phyloP scores from a whole-genome alignment of 2,113 vertebrate genomes.

The Aythya baeri region DNA sequence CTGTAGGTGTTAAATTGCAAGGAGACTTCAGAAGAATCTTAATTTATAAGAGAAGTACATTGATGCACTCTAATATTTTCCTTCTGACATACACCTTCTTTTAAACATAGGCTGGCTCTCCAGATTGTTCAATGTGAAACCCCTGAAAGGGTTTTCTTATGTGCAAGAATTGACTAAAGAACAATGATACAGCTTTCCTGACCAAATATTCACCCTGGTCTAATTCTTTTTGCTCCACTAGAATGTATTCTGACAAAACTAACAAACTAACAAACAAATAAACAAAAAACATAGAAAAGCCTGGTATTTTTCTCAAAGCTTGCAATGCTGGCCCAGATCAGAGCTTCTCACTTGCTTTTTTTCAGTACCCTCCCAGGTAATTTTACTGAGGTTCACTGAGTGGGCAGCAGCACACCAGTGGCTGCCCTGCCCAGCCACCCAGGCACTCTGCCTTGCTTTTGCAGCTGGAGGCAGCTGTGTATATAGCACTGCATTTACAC shows the following conservation, averaged over 20 bases:
- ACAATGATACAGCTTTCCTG: rapidly evolving
- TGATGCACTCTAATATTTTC: neutral
- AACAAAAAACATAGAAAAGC: neutral
- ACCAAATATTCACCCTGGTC: neutral
- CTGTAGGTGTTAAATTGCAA: neutral
- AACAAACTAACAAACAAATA: neutral
- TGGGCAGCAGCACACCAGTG: neutral
- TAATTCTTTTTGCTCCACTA: neutral
- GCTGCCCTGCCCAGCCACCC: neutral
- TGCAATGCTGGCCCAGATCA: neutral
- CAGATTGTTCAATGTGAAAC: neutral
- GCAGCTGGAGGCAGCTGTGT: neutral
- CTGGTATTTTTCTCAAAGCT: neutral
- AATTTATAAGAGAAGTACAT: neutral
- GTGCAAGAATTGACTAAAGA: neutral
- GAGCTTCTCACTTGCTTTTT: neutral
- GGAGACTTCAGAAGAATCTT: neutral
- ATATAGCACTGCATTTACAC: neutral
- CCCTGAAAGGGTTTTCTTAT: neutral
- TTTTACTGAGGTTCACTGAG: neutral
- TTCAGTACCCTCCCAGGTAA: neutral
- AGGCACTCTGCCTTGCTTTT: neutral
- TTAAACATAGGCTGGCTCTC: neutral
- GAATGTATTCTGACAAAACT: neutral
- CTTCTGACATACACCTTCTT: neutral